These are phyloP conservation scores for Spilosoma lubricipeda DNA, from an alignment of 2,888 invertebrate species.

Conservation along the genomic window DNA sequence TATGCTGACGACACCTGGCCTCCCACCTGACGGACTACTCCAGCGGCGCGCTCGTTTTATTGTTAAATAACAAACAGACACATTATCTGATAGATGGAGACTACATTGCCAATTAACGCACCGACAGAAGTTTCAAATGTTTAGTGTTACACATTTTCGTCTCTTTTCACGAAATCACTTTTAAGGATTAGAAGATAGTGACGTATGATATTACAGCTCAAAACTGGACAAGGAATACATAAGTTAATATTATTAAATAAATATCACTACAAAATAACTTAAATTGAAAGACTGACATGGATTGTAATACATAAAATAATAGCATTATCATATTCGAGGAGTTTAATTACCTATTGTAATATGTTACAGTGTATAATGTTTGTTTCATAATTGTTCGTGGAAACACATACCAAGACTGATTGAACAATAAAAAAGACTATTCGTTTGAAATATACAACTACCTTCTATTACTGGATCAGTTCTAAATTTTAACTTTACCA, in stretches of 20 bases:
- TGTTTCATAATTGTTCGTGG: background rate
- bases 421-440: background rate
- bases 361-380: background rate
- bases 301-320: background rate
- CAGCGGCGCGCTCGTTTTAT: no score
- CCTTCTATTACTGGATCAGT: background rate
- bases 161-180: background rate
- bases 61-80: background rate
- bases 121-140: no score
- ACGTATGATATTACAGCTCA: background rate
- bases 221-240: background rate
- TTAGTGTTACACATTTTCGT: background rate
- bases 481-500: background rate
- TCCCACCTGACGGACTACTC: background rate
- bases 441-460: background rate
- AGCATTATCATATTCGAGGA: background rate
- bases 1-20: no score
- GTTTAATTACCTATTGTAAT: background rate
- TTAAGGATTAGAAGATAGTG: background rate
- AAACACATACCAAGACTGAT: background rate
- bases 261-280: background rate
- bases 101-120: no score
- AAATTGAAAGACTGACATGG: background rate
- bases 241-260: background rate
- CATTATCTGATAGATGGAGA: background rate